phyloP scores from a whole-genome alignment of 2,888 invertebrate genomes.

The Aplocera efformata region DNA sequence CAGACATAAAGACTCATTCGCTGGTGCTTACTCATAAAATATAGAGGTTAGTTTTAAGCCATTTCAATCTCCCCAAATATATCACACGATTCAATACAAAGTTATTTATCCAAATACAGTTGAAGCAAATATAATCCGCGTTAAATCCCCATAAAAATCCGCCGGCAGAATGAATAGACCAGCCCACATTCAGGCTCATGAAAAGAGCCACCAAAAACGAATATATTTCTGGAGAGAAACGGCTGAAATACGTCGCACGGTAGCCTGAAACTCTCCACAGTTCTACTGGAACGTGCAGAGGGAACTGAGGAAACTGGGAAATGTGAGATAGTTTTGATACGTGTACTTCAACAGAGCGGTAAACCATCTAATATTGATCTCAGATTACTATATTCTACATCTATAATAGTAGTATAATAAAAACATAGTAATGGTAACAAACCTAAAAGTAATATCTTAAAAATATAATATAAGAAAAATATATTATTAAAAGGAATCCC shows the following conservation, averaged over 20 bases:
- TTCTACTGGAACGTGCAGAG: constrained; percentile 15
- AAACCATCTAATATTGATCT: no score
- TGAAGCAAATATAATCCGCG: constrained; percentile 64
- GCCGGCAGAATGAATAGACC: constrained; percentile 67
- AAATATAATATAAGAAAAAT: no score
- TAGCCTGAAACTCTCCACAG: constrained; percentile 22
- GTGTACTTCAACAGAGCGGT: no score
- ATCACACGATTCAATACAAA: constrained; percentile 36
- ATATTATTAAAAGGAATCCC: no score
- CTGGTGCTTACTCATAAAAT: no score
- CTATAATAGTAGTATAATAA: no score
- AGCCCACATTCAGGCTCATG: constrained; percentile 69
- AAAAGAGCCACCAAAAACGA: constrained; percentile 72
- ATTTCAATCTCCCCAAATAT: constrained; percentile 1
- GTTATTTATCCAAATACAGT: constrained; percentile 56
- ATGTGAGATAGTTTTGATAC: background rate
- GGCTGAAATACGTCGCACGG: constrained; percentile 65
- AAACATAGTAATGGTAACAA: no score
- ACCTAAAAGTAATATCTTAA: no score
- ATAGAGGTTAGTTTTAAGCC: background rate
- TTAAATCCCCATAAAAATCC: constrained; percentile 70
- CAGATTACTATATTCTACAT: no score
- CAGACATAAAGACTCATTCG: no score
- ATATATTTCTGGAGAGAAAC: constrained; percentile 66
- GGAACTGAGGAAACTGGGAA: no score